Evolutionary conservation across 2,113 vertebrate genomes (phyloP).

Genomic region (Brachyistius frenatus): DNA sequence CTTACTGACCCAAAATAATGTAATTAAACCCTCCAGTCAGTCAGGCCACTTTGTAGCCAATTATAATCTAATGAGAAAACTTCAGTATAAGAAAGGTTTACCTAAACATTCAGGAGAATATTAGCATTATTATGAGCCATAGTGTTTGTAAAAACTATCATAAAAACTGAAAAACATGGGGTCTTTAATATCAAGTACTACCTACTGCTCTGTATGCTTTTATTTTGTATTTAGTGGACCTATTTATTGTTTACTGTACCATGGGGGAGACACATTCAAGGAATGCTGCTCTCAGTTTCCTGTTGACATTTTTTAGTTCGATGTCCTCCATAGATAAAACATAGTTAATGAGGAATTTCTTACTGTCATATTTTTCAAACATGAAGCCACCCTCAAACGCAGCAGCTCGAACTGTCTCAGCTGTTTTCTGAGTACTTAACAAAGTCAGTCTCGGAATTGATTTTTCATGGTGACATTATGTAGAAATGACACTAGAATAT

Average conservation of each 20-base stretch:
- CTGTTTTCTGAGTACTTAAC: too few species aligned
- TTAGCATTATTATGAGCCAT: not conserved
- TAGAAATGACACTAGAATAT: slow-evolving; percentile 34
- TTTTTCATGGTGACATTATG: slow-evolving; percentile 4
- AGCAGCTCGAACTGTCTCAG: not conserved
- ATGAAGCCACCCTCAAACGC: not conserved
- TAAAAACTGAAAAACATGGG: slow-evolving; percentile 1
- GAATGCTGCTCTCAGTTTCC: slow-evolving; percentile 33
- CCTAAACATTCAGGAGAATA: not conserved
- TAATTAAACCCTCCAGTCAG: not conserved
- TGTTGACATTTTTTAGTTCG: not conserved
- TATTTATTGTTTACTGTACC: slow-evolving; percentile 24
- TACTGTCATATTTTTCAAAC: not conserved
- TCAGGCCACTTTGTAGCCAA: not conserved
- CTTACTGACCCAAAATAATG: not conserved
- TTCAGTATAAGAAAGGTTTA: not conserved
- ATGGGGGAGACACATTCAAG: slow-evolving; percentile 7
- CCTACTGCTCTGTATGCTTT: not conserved
- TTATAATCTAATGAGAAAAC: not conserved
- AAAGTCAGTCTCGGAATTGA: not conserved
- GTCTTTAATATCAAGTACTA: slow-evolving; percentile 5
- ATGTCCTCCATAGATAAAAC: not conserved
- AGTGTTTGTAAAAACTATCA: not conserved
- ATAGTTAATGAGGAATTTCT: not conserved
- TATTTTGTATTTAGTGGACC: slow-evolving; percentile 18